A percentile compares a stretch with the other conserved stretches of the same genome.
Evolutionary conservation across 1,140 invertebrate species (phyloP).

Genomic region (Drosophila watanabei): DNA sequence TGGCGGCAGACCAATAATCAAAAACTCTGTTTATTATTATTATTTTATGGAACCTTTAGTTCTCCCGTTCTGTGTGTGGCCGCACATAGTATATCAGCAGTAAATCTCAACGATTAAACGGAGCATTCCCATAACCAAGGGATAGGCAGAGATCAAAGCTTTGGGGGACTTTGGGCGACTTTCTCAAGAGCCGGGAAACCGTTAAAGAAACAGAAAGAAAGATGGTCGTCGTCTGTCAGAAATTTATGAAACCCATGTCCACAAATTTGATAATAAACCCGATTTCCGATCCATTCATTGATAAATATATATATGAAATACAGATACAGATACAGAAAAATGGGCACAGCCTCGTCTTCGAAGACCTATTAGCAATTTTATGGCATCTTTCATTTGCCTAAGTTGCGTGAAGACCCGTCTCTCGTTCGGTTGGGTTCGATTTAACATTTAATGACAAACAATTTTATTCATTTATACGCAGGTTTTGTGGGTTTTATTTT

Average conservation of each 20-base stretch:
- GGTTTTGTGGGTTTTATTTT: neutral
- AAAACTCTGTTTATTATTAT: slow-evolving; percentile 32
- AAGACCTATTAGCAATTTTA: slow-evolving; percentile 72
- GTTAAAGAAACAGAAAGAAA: slow-evolving; percentile 51
- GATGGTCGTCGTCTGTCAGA: slow-evolving; percentile 37
- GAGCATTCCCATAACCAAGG: slow-evolving; percentile 33
- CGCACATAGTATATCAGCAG: neutral
- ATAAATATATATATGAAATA: slow-evolving; percentile 54
- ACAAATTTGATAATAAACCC: slow-evolving; percentile 65
- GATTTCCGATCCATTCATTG: slow-evolving; percentile 46
- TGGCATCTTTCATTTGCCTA: slow-evolving; percentile 75
- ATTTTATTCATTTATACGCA: slow-evolving; percentile 52
- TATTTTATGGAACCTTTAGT: neutral
- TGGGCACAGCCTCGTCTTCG: slow-evolving; percentile 47
- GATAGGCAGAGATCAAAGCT: slow-evolving; percentile 47
- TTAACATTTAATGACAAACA: slow-evolving; percentile 57
- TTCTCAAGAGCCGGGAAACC: slow-evolving; percentile 48
- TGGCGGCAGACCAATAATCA: slow-evolving; percentile 29
- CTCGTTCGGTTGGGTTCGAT: slow-evolving; percentile 12
- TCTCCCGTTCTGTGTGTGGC: slow-evolving; percentile 22
- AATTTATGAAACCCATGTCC: slow-evolving; percentile 65
- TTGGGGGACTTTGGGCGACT: slow-evolving; percentile 21
- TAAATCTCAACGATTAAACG: slow-evolving; percentile 27
- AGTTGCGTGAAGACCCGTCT: slow-evolving; percentile 58
- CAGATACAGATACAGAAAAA: slow-evolving; percentile 36